Base-by-base conservation (phyloP, 2,888 invertebrate species). In the Andrena minutula region DNA sequence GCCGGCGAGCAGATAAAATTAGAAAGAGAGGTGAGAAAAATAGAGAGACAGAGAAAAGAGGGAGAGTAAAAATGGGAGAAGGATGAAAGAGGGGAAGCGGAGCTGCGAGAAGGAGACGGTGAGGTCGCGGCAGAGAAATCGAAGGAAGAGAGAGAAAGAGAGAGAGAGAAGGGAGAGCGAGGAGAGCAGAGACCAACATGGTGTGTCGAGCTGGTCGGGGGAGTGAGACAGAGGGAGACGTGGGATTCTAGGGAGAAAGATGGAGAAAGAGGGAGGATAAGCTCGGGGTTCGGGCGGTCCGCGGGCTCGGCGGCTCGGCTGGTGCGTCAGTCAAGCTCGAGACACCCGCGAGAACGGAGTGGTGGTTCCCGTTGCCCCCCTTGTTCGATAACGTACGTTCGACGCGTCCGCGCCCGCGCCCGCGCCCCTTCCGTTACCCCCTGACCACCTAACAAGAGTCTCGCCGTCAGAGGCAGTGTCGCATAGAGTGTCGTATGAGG, bases 321-420 rank as follows among this genome's bases (percentile, higher is more conserved):
- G 85, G 86, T 89, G 87, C 87, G 91, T 92, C 91, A 92, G 93
- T 93, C 91, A 92, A 90, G 90, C 90, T 91, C 90, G 90, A 92
- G 91, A 91, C 91, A 92, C 91, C 92, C 89, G 89, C 87, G 87
- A 64, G 87, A 85, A 82, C 89, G 89, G 88, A 88, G 79, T 79
- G 88, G 86, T 82, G 81, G 83, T 85, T 83, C 87, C 82, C 82
- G 83, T 85, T 83, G 88, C 82, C 82, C 84, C 75, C 88, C 88
- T 77, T 79, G 69, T 84, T 86, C 82, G 82, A 75, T 81, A 20
- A 75, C 82, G 69, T 77, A 83, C 86, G 71, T 82, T 88, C 86
- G 41, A 41, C 41, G 41, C 41, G 41, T 12, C 41, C 41, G 41
- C 41, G 41, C 41, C 12, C 41, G 41, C 41, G 76, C 84, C 86